phyloP scores from a whole-genome alignment of 2,113 vertebrate genomes.

The Amazona vittata region DNA sequence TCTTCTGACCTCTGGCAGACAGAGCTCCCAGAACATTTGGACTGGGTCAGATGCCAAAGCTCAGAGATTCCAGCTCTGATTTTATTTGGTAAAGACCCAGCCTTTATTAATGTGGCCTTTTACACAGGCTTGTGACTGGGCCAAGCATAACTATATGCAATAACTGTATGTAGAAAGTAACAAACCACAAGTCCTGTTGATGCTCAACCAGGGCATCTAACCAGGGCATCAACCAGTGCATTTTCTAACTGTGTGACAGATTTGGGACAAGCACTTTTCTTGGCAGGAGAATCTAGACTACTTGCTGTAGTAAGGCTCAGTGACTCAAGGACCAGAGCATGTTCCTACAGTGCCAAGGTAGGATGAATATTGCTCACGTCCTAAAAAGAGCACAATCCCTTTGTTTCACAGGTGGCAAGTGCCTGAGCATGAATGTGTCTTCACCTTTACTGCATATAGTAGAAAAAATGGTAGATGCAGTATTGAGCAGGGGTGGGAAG shows the following conservation, averaged over 20 bases:
- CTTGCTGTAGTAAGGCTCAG: neutral
- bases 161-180: neutral
- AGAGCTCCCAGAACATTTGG: neutral
- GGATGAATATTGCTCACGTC: neutral
- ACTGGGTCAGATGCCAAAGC: neutral
- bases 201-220: neutral
- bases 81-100: neutral
- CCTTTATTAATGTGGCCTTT: neutral
- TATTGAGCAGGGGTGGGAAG: neutral
- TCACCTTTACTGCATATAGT: neutral
- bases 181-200: neutral
- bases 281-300: neutral
- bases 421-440: neutral
- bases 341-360: conserved; percentile 18
- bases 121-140: neutral
- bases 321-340: conserved; percentile 16
- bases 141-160: neutral
- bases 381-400: neutral
- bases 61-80: neutral
- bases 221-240: neutral
- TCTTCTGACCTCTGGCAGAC: neutral
- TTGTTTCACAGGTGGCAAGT: neutral
- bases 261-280: neutral
- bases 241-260: neutral
- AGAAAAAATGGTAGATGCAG: neutral